Conservation (phyloP, 2,113 vertebrate genomes). For the Podilymbus podiceps region DNA sequence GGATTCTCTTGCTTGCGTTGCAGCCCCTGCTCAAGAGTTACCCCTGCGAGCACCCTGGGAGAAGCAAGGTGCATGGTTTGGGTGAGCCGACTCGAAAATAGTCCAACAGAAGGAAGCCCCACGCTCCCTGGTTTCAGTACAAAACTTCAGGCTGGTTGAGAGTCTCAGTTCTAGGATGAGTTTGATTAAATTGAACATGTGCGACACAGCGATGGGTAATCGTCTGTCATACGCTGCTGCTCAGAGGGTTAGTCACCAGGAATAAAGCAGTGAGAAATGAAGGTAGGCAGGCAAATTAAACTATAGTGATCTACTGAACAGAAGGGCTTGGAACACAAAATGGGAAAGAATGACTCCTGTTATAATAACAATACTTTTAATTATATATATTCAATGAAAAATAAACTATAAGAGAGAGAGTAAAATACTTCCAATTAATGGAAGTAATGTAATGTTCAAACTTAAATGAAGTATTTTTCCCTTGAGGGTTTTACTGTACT, state of each 20-base stretch:
- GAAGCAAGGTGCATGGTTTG: neutral
- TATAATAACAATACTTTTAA: slow-evolving; percentile 20
- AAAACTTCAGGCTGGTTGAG: neutral
- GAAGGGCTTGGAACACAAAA: neutral
- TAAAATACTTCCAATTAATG: slow-evolving; percentile 51
- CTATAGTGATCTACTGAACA: neutral
- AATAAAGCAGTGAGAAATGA: neutral
- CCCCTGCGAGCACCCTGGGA: neutral
- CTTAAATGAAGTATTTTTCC: slow-evolving; percentile 53
- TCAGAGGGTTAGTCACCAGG: neutral
- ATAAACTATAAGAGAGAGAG: slow-evolving; percentile 9
- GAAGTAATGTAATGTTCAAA: slow-evolving; percentile 33
- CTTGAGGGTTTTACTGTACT: slow-evolving; percentile 5
- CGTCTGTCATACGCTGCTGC: neutral
- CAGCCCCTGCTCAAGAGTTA: neutral
- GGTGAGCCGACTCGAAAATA: neutral
- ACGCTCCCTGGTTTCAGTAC: neutral
- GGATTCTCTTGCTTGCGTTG: neutral
- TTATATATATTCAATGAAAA: slow-evolving; percentile 38
- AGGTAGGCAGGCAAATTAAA: neutral
- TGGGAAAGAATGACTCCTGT: neutral
- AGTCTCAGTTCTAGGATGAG: neutral
- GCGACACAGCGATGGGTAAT: neutral
- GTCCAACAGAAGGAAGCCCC: neutral
- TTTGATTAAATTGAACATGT: neutral